Percentiles rank a stretch among this genome's conserved stretches.
Conservation (phyloP, 2,888 invertebrate species). For the Phlogophora meticulosa region DNA sequence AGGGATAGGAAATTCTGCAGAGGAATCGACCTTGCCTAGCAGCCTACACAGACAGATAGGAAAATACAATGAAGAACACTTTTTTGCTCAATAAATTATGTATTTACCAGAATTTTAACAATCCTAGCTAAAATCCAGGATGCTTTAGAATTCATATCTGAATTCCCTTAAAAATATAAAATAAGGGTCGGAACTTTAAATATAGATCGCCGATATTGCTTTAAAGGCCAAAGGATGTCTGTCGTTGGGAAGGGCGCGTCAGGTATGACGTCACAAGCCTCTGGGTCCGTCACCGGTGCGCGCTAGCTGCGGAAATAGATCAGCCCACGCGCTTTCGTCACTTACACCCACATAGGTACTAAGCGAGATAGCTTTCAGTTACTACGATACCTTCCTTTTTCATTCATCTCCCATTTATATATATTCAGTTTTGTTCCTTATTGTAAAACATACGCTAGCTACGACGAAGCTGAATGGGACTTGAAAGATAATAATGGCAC, state of each 20-base stretch:
- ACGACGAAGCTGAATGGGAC: slow-evolving; percentile 23
- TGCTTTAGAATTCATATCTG: neutral
- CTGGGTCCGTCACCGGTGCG: slow-evolving; percentile 63
- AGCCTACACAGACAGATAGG: neutral
- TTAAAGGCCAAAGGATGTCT: slow-evolving; percentile 59
- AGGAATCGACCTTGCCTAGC: neutral
- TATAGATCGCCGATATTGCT: slow-evolving; percentile 53
- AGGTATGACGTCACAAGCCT: slow-evolving; percentile 62
- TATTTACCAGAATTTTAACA: neutral
- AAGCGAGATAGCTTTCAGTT: slow-evolving; percentile 43
- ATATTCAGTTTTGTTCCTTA: slow-evolving; percentile 31
- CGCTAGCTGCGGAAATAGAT: slow-evolving; percentile 74
- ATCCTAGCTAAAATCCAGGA: neutral
- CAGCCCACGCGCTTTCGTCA: slow-evolving; percentile 77
- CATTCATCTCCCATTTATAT: slow-evolving; percentile 38
- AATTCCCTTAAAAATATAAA: slow-evolving; percentile 9
- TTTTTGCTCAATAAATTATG: too few relatives aligned
- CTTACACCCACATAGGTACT: slow-evolving; percentile 63
- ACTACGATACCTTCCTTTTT: slow-evolving; percentile 24
- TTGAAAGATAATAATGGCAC: slow-evolving; percentile 8
- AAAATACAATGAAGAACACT: neutral
- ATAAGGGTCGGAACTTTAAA: slow-evolving; percentile 48
- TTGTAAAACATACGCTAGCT: slow-evolving; percentile 20
- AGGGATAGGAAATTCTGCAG: neutral
- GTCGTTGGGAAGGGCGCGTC: slow-evolving; percentile 49